A percentile compares a stretch with the other conserved stretches of the same genome.
These are phyloP conservation scores for Aurelia sp. DNA, from an alignment of 30 jellyfish, hydroid and myxozoan genomes.

Conservation along the genomic window DNA sequence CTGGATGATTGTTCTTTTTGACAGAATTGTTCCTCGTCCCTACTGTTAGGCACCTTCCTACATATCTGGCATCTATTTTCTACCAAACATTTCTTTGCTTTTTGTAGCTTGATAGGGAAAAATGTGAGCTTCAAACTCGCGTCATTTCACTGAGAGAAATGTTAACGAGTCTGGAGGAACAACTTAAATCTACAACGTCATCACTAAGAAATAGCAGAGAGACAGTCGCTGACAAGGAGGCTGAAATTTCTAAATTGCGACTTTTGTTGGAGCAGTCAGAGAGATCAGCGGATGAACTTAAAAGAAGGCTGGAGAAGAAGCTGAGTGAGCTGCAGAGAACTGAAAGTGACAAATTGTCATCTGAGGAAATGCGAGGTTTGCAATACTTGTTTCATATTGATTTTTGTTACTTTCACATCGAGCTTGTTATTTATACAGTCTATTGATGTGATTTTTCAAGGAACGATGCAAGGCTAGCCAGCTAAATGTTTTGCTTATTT, in stretches of 20 bases:
- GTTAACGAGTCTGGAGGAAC: constrained; percentile 79
- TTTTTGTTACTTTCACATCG: not conserved
- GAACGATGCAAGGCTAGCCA: no score
- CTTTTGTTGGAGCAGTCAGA: constrained; percentile 86
- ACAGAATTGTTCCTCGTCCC: no score
- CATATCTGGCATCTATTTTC: no score
- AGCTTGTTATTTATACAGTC: no score
- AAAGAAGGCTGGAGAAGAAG: constrained; percentile 76
- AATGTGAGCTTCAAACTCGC: constrained; percentile 69
- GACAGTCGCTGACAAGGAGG: constrained; percentile 86
- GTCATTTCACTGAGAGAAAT: constrained; percentile 72
- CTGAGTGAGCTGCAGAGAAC: constrained; percentile 41
- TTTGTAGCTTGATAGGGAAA: constrained; percentile 86
- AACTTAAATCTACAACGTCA: constrained; percentile 68
- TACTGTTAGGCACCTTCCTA: no score
- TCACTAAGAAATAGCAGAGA: constrained; percentile 77
- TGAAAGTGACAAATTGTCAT: constrained; percentile 36
- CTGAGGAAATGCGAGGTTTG: constrained; percentile 61
- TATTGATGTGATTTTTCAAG: no score
- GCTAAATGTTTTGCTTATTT: no score
- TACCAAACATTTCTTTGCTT: not conserved
- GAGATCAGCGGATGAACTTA: constrained; percentile 75
- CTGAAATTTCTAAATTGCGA: constrained; percentile 80
- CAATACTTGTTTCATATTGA: not conserved
- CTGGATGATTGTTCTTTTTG: no score